Evolutionary conservation across 37 sponge, comb jelly and placozoan species (phyloP).

Genomic region (Spongilla lacustris): DNA sequence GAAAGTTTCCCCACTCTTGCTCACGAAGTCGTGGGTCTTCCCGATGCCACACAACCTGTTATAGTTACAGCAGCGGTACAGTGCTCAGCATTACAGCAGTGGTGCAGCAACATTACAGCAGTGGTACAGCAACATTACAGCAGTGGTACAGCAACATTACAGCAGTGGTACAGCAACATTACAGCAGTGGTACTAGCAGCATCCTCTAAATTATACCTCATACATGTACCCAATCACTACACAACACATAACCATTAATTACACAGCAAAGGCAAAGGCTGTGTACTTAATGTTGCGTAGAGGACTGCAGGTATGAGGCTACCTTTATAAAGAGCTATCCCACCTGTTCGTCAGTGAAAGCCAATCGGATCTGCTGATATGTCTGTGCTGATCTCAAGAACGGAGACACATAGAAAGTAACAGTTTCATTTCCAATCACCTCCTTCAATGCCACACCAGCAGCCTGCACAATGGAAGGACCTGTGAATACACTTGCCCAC

Average conservation of each 20-base stretch:
- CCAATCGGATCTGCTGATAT: conserved; percentile 50
- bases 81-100: neutral
- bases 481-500: no score
- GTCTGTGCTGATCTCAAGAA: conserved; percentile 76
- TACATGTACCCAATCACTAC: no score
- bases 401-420: conserved; percentile 83
- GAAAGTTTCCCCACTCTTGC: conserved; percentile 92
- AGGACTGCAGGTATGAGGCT: no score
- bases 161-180: neutral
- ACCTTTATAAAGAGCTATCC: no score
- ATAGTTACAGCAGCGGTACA: neutral
- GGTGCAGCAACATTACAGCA: no score
- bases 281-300: no score
- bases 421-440: conserved; percentile 62
- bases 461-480: conserved; percentile 33
- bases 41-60: conserved; percentile 60
- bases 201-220: no score
- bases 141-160: neutral
- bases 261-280: no score
- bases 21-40: conserved; percentile 86
- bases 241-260: no score
- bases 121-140: neutral
- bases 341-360: conserved; percentile 82
- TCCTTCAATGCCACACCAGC: conserved; percentile 68
- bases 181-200: no score